Percentiles rank a stretch among this genome's conserved stretches.
Conservation (phyloP, 2,888 invertebrate species). For the Andrena marginata region DNA sequence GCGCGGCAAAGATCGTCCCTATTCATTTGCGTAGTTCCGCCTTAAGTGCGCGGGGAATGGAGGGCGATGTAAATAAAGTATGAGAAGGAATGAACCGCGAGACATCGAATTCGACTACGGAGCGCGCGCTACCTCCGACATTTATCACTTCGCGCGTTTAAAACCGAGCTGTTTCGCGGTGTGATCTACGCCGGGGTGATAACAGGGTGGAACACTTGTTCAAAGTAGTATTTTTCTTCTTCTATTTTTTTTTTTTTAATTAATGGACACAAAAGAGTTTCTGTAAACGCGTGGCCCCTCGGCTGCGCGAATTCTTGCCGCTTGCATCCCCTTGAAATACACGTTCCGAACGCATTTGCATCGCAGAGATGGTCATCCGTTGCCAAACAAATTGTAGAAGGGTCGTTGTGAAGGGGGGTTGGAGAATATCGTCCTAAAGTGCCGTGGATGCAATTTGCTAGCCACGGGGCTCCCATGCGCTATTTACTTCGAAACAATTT, state of each 20-base stretch:
- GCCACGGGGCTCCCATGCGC: conserved; percentile 48
- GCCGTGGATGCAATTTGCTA: conserved; percentile 58
- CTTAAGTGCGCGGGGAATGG: background rate
- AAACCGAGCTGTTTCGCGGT: too few relatives aligned
- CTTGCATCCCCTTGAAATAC: conserved; percentile 6
- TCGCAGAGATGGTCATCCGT: conserved; percentile 37
- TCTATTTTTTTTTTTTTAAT: conserved; percentile 6
- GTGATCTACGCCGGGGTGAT: too few relatives aligned
- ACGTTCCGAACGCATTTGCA: conserved; percentile 9
- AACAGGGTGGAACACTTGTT: too few relatives aligned
- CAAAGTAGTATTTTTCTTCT: background rate
- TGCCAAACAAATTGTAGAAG: conserved; percentile 49
- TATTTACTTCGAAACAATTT: conserved; percentile 72
- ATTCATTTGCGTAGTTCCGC: conserved; percentile 40
- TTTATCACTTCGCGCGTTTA: background rate
- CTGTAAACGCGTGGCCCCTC: background rate
- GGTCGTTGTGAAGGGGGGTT: conserved; percentile 1
- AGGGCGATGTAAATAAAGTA: conserved; percentile 14
- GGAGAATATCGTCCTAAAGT: conserved; percentile 54
- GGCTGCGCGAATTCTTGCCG: background rate
- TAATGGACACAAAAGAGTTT: background rate
- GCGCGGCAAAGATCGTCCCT: conserved; percentile 33
- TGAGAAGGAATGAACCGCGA: background rate
- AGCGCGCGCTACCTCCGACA: background rate
- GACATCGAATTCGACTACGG: background rate